A percentile compares a stretch with the other conserved stretches of the same genome.
phyloP scores from a whole-genome alignment of 2,888 invertebrate species.

The Lordiphosa andalusiaca region DNA sequence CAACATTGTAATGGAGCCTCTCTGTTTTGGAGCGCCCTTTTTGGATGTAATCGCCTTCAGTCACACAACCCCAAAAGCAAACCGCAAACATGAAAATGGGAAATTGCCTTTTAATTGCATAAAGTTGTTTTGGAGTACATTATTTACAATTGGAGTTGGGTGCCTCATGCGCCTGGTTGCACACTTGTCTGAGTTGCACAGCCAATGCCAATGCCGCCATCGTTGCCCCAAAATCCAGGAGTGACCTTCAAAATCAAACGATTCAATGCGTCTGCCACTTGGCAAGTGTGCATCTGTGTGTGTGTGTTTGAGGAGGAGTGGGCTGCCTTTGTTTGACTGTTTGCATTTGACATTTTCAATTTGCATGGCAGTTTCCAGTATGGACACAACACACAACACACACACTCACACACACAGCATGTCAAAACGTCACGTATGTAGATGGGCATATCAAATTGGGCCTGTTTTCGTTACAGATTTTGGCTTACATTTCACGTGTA shows the following conservation, averaged over 20 bases:
- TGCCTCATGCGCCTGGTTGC: constrained; percentile 29
- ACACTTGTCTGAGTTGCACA: constrained; percentile 19
- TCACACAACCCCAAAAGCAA: background rate
- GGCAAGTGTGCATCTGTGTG: constrained; percentile 27
- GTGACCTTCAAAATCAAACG: constrained; percentile 44
- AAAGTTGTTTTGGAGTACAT: constrained; percentile 36
- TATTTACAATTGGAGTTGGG: constrained; percentile 57
- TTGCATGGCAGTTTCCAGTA: constrained; percentile 59
- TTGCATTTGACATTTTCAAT: constrained; percentile 73
- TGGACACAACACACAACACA: constrained; percentile 11
- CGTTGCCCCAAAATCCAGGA: constrained; percentile 45
- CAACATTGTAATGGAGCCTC: too few relatives aligned
- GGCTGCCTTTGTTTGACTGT: constrained; percentile 35
- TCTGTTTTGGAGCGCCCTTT: background rate
- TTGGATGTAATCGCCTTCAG: constrained; percentile 39
- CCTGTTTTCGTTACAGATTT: constrained; percentile 24
- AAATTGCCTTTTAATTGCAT: constrained; percentile 67
- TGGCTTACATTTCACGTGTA: constrained; percentile 40
- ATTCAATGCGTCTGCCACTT: constrained; percentile 14
- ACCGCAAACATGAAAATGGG: constrained; percentile 28
- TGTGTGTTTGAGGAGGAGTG: constrained; percentile 57
- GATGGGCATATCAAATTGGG: constrained; percentile 3
- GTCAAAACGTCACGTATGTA: constrained; percentile 42
- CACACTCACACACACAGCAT: constrained; percentile 24
- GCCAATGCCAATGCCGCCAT: constrained; percentile 28